Base-by-base conservation (phyloP, 1,140 invertebrate genomes). In the Formica exsecta region DNA sequence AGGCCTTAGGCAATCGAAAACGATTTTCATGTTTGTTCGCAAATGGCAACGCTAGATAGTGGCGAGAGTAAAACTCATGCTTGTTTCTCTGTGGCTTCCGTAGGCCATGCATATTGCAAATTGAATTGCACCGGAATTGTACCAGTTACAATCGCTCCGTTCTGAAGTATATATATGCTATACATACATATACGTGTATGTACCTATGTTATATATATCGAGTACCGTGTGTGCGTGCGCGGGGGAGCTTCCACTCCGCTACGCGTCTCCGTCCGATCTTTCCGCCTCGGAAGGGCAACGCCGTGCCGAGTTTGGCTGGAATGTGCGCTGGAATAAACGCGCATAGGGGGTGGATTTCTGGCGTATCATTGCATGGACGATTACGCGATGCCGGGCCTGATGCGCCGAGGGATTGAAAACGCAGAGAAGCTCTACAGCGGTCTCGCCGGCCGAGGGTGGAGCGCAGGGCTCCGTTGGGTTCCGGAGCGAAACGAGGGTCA, bases 321-420 rank as follows among this genome's bases (percentile, higher is more conserved):
- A 51, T 51, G 41, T 71, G 16, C 48, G 71, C 51, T 71, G 79
- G 84, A 86, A 89, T 85, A 84, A 87, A 73, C 54, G 83, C 75
- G 16, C 48, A 19, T 51, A 80, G 70, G 86, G 86, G 86, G 83
- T 79, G 86, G 57, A 73, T 90, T 90, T 86, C 89, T 83, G 73
- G 66, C 86, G 77, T 88, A 89, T 90, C 89, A 90, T 88, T 62
- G 88, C 61, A 90, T 81, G 81, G 81, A 41, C 88, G 89, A 90
- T 90, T 90, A 90, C 86, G 83, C 77, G 66, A 76, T 38, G 64
- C 44, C 9, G 19, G 6, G 9, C 48, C 66, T 51, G 48, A 51
- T 51, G 48, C 51, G 41, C 19, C 38, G 65, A 61, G 81, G 51
- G 84, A 19, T 29, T 74, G 38, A 44, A 79, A 79, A 79, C 62